Base-by-base conservation (phyloP, 92 coral and sea anemone species). In the Bergia sp. region DNA sequence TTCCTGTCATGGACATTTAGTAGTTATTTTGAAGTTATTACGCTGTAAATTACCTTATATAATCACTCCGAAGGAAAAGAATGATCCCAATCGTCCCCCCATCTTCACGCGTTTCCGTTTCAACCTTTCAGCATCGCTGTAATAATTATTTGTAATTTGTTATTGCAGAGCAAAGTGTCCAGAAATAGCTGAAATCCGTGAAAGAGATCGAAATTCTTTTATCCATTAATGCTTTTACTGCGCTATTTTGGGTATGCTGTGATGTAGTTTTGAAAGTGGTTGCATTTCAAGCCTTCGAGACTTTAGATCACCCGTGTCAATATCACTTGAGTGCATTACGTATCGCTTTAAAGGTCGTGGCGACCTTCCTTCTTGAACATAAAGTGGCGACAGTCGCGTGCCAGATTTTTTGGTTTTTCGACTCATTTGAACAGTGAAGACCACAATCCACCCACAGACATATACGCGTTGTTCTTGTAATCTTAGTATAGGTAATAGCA, bases 391-490 rank as follows among this genome's bases (percentile, higher is more conserved):
- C 41, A 80, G 40, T 53, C 85, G 85, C 49, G 85, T 80, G 85
- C 85, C 42, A 36, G 41, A 37, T 37, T 20, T 13, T 20, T 55
- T 50, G 1, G 23, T 1, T 37, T 80, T 57, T 80, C 65, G 37
- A 57, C 42, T 73, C 71, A 80, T 49, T 37, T 23, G 43, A 80
- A 29, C 72, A 65, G 37, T 18, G 6, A 50, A 80, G 16, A 80
- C 50, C 73, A 6, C 85, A 80, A 80, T 2, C 44, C 21, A 80
- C 38, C 73, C 73, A 15, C 43, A 80, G 72, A 55, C 85, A 79
- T 20, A 61, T n/a, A 50, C 66, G 42, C 76, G 40, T n/a, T 1
- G 21, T 5, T 0, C 11, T 76, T 42, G 49, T 18, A 8, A 9
- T 23, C 7, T 10, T 45, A 43, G 15, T 29, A 29, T 29, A 29